Percentiles rank a stretch among this genome's conserved stretches.
phyloP scores from a whole-genome alignment of 1,140 invertebrate genomes.

The Halesus radiatus region DNA sequence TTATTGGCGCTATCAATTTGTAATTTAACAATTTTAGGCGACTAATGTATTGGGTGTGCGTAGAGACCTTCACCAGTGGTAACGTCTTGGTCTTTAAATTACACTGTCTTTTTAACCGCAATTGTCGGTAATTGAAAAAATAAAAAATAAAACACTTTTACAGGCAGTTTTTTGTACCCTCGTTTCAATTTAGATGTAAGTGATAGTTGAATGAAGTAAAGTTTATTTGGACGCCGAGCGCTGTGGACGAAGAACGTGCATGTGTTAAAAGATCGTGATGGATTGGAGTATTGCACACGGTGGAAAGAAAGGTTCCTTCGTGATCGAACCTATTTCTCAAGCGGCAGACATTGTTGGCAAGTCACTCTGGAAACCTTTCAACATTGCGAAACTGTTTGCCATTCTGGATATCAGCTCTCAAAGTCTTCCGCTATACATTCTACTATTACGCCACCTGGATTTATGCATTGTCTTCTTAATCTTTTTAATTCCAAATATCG shows the following conservation, averaged over 20 bases:
- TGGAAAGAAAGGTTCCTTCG: conserved; percentile 42
- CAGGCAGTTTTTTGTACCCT: not conserved
- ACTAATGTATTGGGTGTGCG: not conserved
- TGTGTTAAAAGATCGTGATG: conserved; percentile 41
- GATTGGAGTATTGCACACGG: conserved; percentile 41
- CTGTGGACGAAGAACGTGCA: conserved; percentile 21
- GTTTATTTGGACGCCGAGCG: too few species aligned
- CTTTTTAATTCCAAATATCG: too few species aligned
- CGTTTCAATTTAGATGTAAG: not conserved
- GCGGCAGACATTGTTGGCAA: conserved; percentile 14
- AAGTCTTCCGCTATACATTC: conserved; percentile 7
- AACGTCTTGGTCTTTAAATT: not conserved
- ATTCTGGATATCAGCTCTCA: conserved; percentile 15
- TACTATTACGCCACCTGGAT: not conserved
- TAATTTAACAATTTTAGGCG: not conserved
- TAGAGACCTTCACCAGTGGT: not conserved
- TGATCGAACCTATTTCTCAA: conserved; percentile 44
- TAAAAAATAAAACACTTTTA: too few species aligned
- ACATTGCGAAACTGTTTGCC: conserved; percentile 1
- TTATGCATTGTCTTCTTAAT: too few species aligned
- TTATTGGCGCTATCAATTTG: conserved; percentile 3
- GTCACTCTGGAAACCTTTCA: conserved; percentile 29
- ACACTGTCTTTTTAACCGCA: conserved; percentile 4
- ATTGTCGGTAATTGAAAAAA: not conserved
- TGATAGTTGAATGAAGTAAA: not conserved